Base-by-base conservation (phyloP, 2,113 vertebrate genomes). In the Cynocephalus volans region DNA sequence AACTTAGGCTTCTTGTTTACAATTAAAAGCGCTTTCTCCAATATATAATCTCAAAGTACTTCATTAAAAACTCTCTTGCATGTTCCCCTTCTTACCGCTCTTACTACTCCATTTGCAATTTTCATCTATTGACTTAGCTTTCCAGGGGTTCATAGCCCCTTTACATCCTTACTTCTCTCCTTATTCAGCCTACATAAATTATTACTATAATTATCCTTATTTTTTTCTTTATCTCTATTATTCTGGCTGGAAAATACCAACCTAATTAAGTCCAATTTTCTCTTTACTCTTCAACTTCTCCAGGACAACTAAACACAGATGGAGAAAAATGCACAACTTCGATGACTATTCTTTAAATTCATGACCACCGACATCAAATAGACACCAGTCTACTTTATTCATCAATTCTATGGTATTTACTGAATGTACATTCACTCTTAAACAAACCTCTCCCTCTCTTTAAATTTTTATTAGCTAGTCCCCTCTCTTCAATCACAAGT, bases 331-430 rank as follows among this genome's bases (percentile, higher is more conserved):
- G 11, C 7, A 69, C 64, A 80, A 8, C 28, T 9, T 13, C 48
- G 36, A 17, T 45, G 17, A 54, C 33, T 80, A 3, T 10, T 85
- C 18, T 90, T 62, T 86, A 41, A 28, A 80, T 70, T 70, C 72
- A 58, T 70, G 45, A 92, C 19, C 26, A 62, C 41, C 72, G 52
- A 41, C 2, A 56, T 62, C 88, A 92, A 92, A 62, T 48, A 92
- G 14, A 70, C 1, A 56, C 5, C 10, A 41, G 48, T 73, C 36
- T 80, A 45, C 23, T 58, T 45, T n/a, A 81, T 45, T 36, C 14
- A 50, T 95, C 69, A 85, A 36, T 86, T 81, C 21, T 45, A 21
- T 69, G 67, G 48, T 76, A 73, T 86, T 95, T 90, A 81, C 80
- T 11, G 0, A 90, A 67, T 41, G 67, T 28, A 50, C 3, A 17